Conservation (phyloP, 2,113 vertebrate genomes). For the Colossoma macropomum region DNA sequence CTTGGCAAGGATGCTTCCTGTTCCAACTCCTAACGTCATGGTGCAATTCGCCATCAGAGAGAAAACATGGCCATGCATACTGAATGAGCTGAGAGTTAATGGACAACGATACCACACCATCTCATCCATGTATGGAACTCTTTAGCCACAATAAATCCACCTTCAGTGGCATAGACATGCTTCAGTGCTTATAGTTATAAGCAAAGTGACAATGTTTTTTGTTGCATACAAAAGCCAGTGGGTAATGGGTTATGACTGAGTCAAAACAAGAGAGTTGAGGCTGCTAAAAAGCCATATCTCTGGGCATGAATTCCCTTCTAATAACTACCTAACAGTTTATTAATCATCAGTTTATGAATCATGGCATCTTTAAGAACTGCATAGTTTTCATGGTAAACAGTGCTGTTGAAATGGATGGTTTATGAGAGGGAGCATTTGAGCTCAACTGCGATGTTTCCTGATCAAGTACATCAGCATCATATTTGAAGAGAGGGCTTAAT, state of each 20-base stretch:
- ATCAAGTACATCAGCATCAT: conserved; percentile 10
- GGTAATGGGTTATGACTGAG: too few relatives aligned
- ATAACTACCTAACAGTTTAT: too few relatives aligned
- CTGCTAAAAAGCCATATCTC: not conserved
- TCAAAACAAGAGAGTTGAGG: not conserved
- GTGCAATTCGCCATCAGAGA: conserved; percentile 55
- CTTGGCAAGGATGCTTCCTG: conserved; percentile 66
- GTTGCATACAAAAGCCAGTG: too few relatives aligned
- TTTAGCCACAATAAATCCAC: not conserved
- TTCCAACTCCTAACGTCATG: conserved; percentile 58
- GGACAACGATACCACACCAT: not conserved
- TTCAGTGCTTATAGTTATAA: not conserved
- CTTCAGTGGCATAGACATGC: not conserved
- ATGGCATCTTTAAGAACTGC: not conserved
- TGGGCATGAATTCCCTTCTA: not conserved
- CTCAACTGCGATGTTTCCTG: not conserved
- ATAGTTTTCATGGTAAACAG: not conserved
- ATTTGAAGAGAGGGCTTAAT: conserved; percentile 21
- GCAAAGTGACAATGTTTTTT: not conserved
- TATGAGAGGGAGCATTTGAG: not conserved
- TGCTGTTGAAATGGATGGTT: not conserved
- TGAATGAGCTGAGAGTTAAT: not conserved
- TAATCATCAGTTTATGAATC: not conserved
- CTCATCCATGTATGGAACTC: not conserved
- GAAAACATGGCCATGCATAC: conserved; percentile 52